phyloP scores from a whole-genome alignment of 2,888 invertebrate genomes.

The Stratiomys singularior region DNA sequence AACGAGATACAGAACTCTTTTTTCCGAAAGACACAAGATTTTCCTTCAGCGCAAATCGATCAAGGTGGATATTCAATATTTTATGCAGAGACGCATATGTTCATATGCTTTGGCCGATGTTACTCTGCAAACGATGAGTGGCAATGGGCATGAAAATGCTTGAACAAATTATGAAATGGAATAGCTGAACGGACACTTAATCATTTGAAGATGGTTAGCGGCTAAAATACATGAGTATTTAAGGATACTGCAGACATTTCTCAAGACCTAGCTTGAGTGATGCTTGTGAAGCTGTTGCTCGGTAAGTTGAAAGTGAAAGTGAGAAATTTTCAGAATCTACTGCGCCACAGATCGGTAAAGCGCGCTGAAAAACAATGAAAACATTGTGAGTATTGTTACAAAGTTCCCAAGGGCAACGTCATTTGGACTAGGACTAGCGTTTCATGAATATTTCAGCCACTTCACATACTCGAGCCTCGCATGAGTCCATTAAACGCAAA shows the following conservation, averaged over 20 bases:
- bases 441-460: too few relatives aligned
- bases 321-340: neutral
- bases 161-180: constrained; percentile 10
- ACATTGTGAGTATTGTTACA: too few relatives aligned
- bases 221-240: neutral
- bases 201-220: constrained; percentile 3
- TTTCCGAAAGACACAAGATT: neutral
- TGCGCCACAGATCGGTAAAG: too few relatives aligned
- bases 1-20: neutral
- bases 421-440: too few relatives aligned
- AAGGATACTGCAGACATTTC: constrained; percentile 13
- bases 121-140: constrained; percentile 29
- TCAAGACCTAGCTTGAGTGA: neutral
- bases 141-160: constrained; percentile 20
- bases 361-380: too few relatives aligned
- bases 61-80: too few relatives aligned
- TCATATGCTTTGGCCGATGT: neutral
- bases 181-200: neutral
- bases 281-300: neutral
- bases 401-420: too few relatives aligned
- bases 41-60: neutral
- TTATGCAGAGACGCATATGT: neutral
- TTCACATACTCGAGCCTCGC: too few relatives aligned
- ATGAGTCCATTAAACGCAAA: too few relatives aligned
- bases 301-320: neutral